These are phyloP conservation scores for Oreochromis tanganicae DNA, from an alignment of 2,113 vertebrate species.

Conservation along the genomic window DNA sequence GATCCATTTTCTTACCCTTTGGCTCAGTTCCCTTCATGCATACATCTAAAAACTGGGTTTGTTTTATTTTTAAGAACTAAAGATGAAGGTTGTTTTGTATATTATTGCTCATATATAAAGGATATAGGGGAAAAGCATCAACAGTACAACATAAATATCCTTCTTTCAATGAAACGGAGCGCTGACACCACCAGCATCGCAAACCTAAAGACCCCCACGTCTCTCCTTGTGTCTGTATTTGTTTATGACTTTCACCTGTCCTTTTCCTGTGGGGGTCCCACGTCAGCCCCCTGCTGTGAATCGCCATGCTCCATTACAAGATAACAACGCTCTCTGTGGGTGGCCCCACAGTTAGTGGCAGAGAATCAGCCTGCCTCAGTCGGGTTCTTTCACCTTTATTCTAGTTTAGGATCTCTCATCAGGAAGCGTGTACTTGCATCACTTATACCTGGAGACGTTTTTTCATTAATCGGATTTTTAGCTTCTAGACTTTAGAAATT, in stretches of 20 bases:
- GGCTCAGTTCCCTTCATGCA: neutral
- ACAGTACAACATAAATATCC: neutral
- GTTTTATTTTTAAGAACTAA: neutral
- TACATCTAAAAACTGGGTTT: neutral
- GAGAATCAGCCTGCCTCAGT: neutral
- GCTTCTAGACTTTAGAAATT: neutral
- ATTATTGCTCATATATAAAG: neutral
- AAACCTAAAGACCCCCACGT: slow-evolving; percentile 23
- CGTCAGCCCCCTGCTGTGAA: slow-evolving; percentile 32
- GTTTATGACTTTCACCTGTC: slow-evolving; percentile 69
- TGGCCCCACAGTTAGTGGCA: slow-evolving; percentile 49
- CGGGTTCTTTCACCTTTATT: neutral
- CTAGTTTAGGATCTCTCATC: neutral
- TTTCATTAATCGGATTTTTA: fast-evolving
- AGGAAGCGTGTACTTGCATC: neutral
- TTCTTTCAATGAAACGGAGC: neutral
- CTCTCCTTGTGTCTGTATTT: slow-evolving; percentile 18
- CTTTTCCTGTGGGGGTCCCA: slow-evolving; percentile 60
- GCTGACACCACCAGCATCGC: slow-evolving; percentile 34
- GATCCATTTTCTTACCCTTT: neutral
- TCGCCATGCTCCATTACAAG: slow-evolving; percentile 65
- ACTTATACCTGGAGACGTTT: neutral
- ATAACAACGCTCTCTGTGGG: slow-evolving; percentile 51
- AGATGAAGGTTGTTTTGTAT: neutral
- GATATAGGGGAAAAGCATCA: neutral